Conservation (phyloP, 1,140 invertebrate genomes). For the Conus betulinus region DNA sequence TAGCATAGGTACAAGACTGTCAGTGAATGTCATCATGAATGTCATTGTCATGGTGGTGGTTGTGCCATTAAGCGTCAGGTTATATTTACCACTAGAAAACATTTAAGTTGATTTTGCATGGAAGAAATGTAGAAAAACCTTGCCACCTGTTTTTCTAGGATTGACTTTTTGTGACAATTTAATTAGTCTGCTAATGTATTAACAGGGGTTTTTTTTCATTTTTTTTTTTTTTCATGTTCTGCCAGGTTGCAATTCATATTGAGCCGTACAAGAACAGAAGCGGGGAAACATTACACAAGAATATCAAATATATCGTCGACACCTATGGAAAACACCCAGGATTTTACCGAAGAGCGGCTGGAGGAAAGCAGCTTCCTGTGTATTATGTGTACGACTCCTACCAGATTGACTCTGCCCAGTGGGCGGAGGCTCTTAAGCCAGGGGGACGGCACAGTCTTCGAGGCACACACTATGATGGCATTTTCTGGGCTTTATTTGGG, state of each 20-base stretch:
- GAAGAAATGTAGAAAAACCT: no score
- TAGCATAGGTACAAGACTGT: no score
- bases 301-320: slow-evolving; percentile 74
- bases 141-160: no score
- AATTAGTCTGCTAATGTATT: no score
- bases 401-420: slow-evolving; percentile 60
- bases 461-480: slow-evolving; percentile 74
- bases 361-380: slow-evolving; percentile 71
- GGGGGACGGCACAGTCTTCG: slow-evolving; percentile 68
- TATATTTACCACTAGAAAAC: no score
- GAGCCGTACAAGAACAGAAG: slow-evolving; percentile 77
- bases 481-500: slow-evolving; percentile 77
- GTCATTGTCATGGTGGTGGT: no score
- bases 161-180: no score
- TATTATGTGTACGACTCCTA: slow-evolving; percentile 79
- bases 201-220: no score
- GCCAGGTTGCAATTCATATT: slow-evolving; percentile 76
- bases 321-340: slow-evolving; percentile 77
- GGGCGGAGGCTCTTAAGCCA: slow-evolving; percentile 71
- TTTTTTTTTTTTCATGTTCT: neutral
- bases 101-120: no score
- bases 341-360: slow-evolving; percentile 71
- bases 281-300: slow-evolving; percentile 64
- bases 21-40: no score
- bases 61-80: no score